Base-by-base conservation (phyloP, 2,113 vertebrate species). In the Oncorhynchus clarkii region DNA sequence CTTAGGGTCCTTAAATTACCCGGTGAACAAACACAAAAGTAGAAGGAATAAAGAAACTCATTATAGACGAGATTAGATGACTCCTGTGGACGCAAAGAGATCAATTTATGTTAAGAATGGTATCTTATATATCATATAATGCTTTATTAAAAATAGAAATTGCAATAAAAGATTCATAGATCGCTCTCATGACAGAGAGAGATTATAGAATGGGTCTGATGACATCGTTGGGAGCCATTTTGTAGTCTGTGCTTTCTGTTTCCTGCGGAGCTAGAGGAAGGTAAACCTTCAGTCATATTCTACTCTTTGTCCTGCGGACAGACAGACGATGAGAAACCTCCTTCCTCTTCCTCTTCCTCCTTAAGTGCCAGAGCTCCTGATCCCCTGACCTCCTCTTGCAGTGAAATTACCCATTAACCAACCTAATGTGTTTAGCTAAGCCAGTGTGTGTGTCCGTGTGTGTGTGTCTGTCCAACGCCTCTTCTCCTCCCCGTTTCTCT, bases 1-100 rank as follows among this genome's bases (percentile, higher is more conserved):
- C 89, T 92, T 88, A 89, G 78, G 86, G 77, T 73, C 84, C 80
- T 77, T 81, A 91, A 93, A 93, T 91, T 90, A 92, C 89, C 79
- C 79, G 71, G 77, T 62, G 91, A 92, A 93, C 89, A 93, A 93
- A 93, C 86, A 91, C 84, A 86, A 90, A 92, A 89, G 89, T 87
- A 81, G 82, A 70, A 74, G 77, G 82, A 88, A 87, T 77, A 86
- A 90, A 89, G 84, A 86, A 85, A 84, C 78, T 89, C 88, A 90
- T 93, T 92, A 92, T 87, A 81, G 75, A 74, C 59, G 71, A 90
- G 88, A 92, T 93, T 88, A 89, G 83, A 85, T 48, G 67, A 90
- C 86, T 86, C 87, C 79, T 85, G 80, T 84, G 81, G 80, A 83
- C 82, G 84, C 83, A 81, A 76, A 84, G 66, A 84, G 60, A 85